Base-by-base conservation (phyloP, 1,140 invertebrate genomes). In the Vanessa tameamea region DNA sequence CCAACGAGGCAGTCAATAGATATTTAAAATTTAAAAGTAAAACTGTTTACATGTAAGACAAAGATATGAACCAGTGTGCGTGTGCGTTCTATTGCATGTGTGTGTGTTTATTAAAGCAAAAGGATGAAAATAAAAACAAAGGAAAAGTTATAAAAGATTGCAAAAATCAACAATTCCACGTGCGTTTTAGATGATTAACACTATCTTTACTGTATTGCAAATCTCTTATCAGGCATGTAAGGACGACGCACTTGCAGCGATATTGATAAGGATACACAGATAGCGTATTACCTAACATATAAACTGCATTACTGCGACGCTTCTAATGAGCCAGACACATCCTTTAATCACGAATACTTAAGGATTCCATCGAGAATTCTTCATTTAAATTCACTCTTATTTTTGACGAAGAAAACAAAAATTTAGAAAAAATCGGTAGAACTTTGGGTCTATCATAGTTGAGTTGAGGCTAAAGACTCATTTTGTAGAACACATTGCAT, bases 191-290 rank as follows among this genome's bases (percentile, higher is more conserved):
- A 50, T 50, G 68, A 69, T 75, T 75, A 69, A 26, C 31, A 69
- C 64, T 70, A 75, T 70, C 73, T 70, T 31, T 37, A 61, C 15
- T 61, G 31, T 53, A 72, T 73, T 74, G 73, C 76, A 65, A 77
- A 71, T 74, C 76, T 78, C 57, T 72, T 72, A 78, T 75, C 73
- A 72, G 43, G n/a, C 55, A 70, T 72, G 53, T 67, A 74, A 80
- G 79, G 79, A 78, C 76, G 76, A 76, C 79, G 76, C 78, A 78
- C 78, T 78, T 79, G 78, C 77, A 61, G 61, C 76, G 72, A 77
- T 75, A 77, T 15, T 77, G 73, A 79, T 79, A 79, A 79, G 68
- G 66, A 57, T 69, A 69, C 69, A 77, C 43, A 76, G 76, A 80
- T 80, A 80, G 69, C 51, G 61, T 50, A 69, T 75, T 73, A 77